Conservation (phyloP, 2,797 vertebrate species). For the Phoxinus dragarum region DNA sequence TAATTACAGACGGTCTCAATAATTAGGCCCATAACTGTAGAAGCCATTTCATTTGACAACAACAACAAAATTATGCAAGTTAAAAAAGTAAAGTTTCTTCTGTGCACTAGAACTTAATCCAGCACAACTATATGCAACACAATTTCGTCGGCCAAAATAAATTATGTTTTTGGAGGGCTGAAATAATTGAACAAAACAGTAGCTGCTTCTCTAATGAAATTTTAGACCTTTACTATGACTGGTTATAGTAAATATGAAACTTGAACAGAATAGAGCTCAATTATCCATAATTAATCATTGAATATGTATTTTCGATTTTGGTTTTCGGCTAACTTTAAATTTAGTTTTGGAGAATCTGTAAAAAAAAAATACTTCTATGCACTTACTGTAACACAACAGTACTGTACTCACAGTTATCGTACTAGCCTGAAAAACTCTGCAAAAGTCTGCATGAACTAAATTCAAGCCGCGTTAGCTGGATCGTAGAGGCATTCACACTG, state of each 20-base stretch:
- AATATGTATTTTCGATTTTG: background rate
- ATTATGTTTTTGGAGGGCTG: background rate
- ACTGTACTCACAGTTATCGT: background rate
- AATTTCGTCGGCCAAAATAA: background rate
- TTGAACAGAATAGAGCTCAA: background rate
- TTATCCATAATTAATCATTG: no score
- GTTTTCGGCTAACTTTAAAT: background rate
- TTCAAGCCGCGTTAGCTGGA: background rate
- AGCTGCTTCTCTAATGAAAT: background rate
- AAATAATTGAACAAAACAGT: background rate
- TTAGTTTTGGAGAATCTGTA: background rate
- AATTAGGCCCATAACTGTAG: no score
- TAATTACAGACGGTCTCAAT: no score
- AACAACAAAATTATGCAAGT: background rate
- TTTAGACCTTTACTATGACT: background rate
- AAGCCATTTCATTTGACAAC: background rate
- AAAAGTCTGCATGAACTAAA: background rate
- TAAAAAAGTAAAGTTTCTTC: background rate
- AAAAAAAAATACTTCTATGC: background rate
- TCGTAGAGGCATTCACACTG: constrained; percentile 10
- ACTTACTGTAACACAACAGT: background rate
- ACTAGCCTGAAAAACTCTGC: background rate
- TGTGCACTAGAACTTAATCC: background rate
- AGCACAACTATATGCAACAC: background rate
- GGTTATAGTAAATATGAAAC: no score